Conservation (phyloP, 2,797 vertebrate species). For the Myotis vivesi region DNA sequence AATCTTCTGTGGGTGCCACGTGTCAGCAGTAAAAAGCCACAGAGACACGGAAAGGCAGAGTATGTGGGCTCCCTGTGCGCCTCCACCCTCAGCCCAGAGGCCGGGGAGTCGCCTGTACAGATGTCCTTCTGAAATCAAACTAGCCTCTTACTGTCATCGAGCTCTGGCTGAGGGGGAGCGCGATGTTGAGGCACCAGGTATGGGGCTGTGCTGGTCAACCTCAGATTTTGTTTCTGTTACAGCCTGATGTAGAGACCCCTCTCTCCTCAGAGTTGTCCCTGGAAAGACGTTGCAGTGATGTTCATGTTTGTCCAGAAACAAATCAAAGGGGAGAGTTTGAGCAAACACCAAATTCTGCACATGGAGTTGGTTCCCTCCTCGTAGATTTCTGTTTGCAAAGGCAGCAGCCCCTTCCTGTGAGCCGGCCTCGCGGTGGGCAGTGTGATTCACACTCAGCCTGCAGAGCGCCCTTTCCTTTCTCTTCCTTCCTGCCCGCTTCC, state of each 20-base stretch:
- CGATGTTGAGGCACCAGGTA: background rate
- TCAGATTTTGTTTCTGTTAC: background rate
- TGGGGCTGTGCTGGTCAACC: background rate
- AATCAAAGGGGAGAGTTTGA: conserved; percentile 36
- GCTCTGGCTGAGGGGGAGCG: background rate
- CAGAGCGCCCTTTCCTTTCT: conserved; percentile 74
- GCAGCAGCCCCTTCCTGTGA: conserved; percentile 83
- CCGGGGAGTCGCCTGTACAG: too few relatives aligned
- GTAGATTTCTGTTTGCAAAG: conserved; percentile 78
- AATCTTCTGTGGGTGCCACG: fast-evolving
- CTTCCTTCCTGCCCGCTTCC: conserved; percentile 83
- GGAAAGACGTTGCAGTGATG: background rate
- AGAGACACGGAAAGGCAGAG: background rate
- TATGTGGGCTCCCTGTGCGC: fast-evolving
- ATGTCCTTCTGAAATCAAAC: background rate
- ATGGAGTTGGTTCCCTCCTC: conserved; percentile 65
- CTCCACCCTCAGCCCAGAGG: background rate
- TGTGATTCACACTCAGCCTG: conserved; percentile 73
- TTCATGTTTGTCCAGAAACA: conserved; percentile 48
- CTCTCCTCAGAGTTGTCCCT: conserved; percentile 22
- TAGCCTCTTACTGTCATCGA: background rate
- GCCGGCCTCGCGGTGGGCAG: conserved; percentile 4
- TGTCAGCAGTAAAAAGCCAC: background rate
- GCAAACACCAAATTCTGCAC: conserved; percentile 52
- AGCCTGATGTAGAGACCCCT: background rate